Percentiles rank a stretch among this genome's conserved stretches.
Conservation (phyloP, 2,797 vertebrate genomes). For the Sebastolobus alascanus region DNA sequence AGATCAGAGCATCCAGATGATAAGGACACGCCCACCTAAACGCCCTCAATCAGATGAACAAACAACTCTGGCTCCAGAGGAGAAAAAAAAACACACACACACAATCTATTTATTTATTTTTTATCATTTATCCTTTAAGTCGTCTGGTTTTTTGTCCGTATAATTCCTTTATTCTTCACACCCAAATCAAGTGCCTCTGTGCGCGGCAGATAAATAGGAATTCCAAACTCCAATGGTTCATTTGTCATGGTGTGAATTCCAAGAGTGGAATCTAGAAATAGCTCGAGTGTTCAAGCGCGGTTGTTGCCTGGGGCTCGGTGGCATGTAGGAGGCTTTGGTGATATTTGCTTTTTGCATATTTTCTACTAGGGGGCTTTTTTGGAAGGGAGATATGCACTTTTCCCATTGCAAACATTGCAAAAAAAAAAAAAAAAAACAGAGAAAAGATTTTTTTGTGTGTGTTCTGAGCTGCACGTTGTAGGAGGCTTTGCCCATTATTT, state of each 20-base stretch:
- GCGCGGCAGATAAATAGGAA: constrained; percentile 88
- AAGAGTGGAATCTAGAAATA: constrained; percentile 90
- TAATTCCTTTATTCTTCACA: constrained; percentile 89
- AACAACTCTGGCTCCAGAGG: constrained; percentile 73
- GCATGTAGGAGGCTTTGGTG: constrained; percentile 91
- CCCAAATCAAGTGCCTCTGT: constrained; percentile 87
- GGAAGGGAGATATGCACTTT: constrained; percentile 83
- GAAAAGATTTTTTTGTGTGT: constrained; percentile 66
- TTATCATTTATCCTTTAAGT: constrained; percentile 86
- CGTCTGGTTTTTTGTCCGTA: constrained; percentile 82
- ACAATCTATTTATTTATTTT: constrained; percentile 85
- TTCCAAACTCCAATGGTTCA: constrained; percentile 89
- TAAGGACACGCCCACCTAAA: constrained; percentile 81
- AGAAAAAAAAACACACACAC: constrained; percentile 52
- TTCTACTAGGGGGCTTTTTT: constrained; percentile 83
- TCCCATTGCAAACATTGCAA: constrained; percentile 80
- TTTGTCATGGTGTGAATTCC: constrained; percentile 91
- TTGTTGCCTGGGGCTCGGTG: constrained; percentile 85
- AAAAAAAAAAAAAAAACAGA: constrained; percentile 60
- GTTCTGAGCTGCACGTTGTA: constrained; percentile 78
- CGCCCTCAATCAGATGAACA: constrained; percentile 81
- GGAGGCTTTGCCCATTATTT: constrained; percentile 88
- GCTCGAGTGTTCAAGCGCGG: constrained; percentile 86
- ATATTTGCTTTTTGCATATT: constrained; percentile 90
- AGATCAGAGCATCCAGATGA: constrained; percentile 79